Evolutionary conservation across 2,797 vertebrate species (phyloP).

Genomic region (Brachyalestes nurse): DNA sequence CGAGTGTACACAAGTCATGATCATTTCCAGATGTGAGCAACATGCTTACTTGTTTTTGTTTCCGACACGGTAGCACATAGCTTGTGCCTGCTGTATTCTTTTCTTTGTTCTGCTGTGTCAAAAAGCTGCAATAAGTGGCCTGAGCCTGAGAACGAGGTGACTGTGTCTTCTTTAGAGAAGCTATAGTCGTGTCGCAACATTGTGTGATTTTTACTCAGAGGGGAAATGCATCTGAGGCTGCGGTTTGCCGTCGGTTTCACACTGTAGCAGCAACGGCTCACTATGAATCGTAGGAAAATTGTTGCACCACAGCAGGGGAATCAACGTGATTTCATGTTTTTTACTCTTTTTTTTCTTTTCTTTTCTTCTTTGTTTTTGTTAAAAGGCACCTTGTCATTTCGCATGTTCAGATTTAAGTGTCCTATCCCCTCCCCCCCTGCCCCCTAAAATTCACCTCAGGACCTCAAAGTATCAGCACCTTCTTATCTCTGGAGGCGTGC

Average conservation of each 20-base stretch:
- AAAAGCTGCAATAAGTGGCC: conserved; percentile 29
- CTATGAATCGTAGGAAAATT: conserved; percentile 61
- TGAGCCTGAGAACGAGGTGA: conserved; percentile 40
- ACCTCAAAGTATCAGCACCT: conserved; percentile 27
- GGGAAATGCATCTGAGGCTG: conserved; percentile 71
- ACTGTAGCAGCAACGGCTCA: conserved; percentile 62
- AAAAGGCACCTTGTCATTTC: conserved; percentile 1
- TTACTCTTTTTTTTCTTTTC: conserved; percentile 7
- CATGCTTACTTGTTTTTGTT: conserved; percentile 6
- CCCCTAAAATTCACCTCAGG: not conserved
- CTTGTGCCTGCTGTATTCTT: conserved; percentile 13
- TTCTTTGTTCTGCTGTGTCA: conserved; percentile 10
- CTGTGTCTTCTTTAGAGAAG: conserved; percentile 57
- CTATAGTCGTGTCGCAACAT: conserved; percentile 57
- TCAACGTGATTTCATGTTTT: conserved; percentile 52
- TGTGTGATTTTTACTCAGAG: conserved; percentile 58
- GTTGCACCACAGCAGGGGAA: conserved; percentile 49
- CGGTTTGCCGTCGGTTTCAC: conserved; percentile 68
- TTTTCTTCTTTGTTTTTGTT: conserved; percentile 6
- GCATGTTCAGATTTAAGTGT: not conserved
- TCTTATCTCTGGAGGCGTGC: conserved; percentile 32
- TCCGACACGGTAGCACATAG: not conserved
- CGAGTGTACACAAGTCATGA: not conserved
- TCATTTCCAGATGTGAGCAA: conserved; percentile 13
- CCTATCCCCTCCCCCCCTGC: not conserved